Evolutionary conservation across 2,797 vertebrate genomes (phyloP).

Genomic region (Epinephelus awoara): DNA sequence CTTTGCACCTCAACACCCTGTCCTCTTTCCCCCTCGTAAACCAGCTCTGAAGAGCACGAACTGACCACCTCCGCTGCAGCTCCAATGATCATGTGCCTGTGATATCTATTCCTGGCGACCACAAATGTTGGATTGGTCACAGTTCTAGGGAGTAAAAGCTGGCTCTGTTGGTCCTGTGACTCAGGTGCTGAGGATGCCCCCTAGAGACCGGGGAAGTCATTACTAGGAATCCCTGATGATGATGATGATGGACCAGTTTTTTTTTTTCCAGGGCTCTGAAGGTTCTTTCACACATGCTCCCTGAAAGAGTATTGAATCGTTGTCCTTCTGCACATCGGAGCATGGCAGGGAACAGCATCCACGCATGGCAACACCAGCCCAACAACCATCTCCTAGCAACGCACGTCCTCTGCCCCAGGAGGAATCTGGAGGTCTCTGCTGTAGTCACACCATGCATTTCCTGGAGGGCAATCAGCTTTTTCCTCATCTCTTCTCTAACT

Average conservation of each 20-base stretch:
- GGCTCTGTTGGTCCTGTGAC: conserved; percentile 60
- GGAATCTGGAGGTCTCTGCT: conserved; percentile 87
- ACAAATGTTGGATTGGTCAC: conserved; percentile 70
- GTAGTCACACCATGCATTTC: conserved; percentile 85
- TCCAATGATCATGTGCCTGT: conserved; percentile 71
- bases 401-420: conserved; percentile 85
- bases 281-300: conserved; percentile 65
- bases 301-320: conserved; percentile 65
- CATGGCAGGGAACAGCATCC: conserved; percentile 81
- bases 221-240: conserved; percentile 50
- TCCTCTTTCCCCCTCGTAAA: conserved; percentile 55
- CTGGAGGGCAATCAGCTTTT: conserved; percentile 86
- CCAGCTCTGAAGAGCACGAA: conserved; percentile 51
- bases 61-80: conserved; percentile 74
- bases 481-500: conserved; percentile 65
- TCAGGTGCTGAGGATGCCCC: conserved; percentile 79
- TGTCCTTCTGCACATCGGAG: conserved; percentile 68
- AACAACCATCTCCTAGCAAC: conserved; percentile 88
- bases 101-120: conserved; percentile 81
- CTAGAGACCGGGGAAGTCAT: conserved; percentile 77
- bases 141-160: conserved; percentile 44
- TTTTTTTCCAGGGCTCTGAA: conserved; percentile 30
- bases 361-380: conserved; percentile 83
- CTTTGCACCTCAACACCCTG: conserved; percentile 11
- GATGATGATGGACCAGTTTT: conserved; percentile 30